Base-by-base conservation (phyloP, 2,113 vertebrate species). In the Casuarius casuarius region DNA sequence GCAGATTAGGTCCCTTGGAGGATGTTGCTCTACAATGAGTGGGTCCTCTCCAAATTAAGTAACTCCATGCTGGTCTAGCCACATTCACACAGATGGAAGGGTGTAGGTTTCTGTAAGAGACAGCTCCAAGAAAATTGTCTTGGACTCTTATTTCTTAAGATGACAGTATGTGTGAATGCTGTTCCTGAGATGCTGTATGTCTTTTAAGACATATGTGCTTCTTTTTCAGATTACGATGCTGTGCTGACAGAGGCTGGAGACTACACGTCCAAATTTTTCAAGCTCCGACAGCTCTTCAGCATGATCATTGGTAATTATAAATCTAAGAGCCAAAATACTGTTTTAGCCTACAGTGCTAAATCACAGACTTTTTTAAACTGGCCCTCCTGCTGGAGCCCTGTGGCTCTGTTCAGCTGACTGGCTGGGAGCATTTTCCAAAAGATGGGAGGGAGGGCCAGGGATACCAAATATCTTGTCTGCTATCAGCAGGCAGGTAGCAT, bases 191-290 rank as follows among this genome's bases (percentile, higher is more conserved):
- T 23, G 48, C 38, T 58, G 13, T 10, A 1, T 31, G 54, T 21
- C 54, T 28, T 11, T 56, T 65, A 15, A 59, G 51, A 11, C 54
- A 1, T 11, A 9, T 0, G 4, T 35, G 51, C 79, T 84, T 86
- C 96, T 98, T 87, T 98, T 97, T 49, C 97, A 99, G 99, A 99
- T 97, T 99, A 99, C 1, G 99, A 99, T 0, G 99, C 99, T 2
- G 98, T 99, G 79, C 94, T 99, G 96, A 98, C 99, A 14, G 99
- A 99, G 96, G 98, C 98, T 19, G 99, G 99, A 23, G 99, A 99
- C 75, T 99, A 99, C 86, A 99, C 99, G 3, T 98, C 98, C 72
- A 99, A 99, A 94, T 99, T 99, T 71, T 98, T 98, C 84, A 99
- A 99, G 79, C 98, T 99, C 5, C 97, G 98, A 40, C 98, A 99